Conservation (phyloP, 2,888 invertebrate species). For the Phanerotoma sp. region DNA sequence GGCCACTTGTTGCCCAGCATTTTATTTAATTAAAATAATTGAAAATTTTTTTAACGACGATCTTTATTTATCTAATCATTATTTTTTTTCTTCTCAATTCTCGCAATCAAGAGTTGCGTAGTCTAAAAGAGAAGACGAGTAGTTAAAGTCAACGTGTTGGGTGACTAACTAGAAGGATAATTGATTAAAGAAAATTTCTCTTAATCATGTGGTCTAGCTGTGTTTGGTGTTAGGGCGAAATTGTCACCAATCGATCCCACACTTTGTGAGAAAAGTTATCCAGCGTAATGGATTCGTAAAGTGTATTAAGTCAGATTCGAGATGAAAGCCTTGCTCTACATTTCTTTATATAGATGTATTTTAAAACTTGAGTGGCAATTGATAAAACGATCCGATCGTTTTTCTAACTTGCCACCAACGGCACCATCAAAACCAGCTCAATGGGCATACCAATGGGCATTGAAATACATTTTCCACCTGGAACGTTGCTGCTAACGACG, state of each 20-base stretch:
- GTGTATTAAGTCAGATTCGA: constrained; percentile 28
- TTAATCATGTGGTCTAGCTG: constrained; percentile 4
- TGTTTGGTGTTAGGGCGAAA: background rate
- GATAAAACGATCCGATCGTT: constrained; percentile 14
- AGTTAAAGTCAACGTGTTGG: constrained; percentile 22
- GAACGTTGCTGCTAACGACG: constrained; percentile 37
- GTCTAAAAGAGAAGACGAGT: constrained; percentile 13
- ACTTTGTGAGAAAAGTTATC: constrained; percentile 21
- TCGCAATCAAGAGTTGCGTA: no score
- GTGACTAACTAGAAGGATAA: constrained; percentile 1
- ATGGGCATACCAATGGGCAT: constrained; percentile 7
- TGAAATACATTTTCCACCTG: constrained; percentile 41
- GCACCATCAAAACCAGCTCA: constrained; percentile 10
- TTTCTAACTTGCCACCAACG: constrained; percentile 1
- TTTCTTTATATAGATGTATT: constrained; percentile 44
- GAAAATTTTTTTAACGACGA: no score
- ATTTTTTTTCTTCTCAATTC: no score
- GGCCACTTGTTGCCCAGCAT: no score
- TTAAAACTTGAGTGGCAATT: background rate
- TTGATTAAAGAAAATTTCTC: background rate
- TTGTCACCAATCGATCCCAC: constrained; percentile 13
- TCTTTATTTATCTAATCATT: no score
- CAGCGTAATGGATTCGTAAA: constrained; percentile 27
- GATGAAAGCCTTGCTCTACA: constrained; percentile 49
- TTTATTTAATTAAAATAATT: no score